Conservation (phyloP, 2,113 vertebrate genomes). For the Raja brachyura region DNA sequence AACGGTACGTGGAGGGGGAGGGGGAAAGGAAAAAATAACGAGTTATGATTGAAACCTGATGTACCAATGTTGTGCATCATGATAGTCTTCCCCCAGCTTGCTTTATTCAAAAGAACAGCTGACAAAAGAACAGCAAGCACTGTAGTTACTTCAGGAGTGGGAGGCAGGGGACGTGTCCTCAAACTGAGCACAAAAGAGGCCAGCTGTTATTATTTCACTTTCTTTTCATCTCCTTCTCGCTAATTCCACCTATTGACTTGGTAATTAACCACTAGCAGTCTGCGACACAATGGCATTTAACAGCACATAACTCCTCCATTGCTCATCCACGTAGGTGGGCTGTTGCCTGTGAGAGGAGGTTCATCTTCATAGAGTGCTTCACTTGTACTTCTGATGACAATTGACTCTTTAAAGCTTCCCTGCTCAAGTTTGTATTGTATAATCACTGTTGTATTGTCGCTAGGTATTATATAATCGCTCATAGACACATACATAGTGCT, state of each 20-base stretch:
- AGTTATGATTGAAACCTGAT: neutral
- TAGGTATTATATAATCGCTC: no score
- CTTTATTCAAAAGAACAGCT: neutral
- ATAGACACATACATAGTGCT: no score
- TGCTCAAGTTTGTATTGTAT: neutral
- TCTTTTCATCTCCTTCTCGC: constrained; percentile 13
- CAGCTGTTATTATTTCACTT: constrained; percentile 17
- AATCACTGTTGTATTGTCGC: neutral
- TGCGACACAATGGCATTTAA: constrained; percentile 23
- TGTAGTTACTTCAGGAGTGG: neutral
- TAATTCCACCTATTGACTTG: constrained; percentile 35
- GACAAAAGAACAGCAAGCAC: neutral
- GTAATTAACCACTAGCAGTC: constrained; percentile 32
- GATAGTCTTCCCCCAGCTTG: neutral
- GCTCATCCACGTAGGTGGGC: neutral
- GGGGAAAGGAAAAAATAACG: no score
- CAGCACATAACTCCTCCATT: constrained; percentile 19
- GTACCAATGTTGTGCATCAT: neutral
- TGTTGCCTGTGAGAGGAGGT: constrained; percentile 4
- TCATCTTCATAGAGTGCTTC: neutral
- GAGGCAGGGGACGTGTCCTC: neutral
- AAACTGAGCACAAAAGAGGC: constrained; percentile 25
- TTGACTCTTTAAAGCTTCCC: neutral
- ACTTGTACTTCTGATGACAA: neutral
- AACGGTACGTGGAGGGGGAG: no score